Evolutionary conservation across 2,888 invertebrate genomes (phyloP), one percentile per base, ranked within the genome.

Genomic region (Diabrotica balteata): DNA sequence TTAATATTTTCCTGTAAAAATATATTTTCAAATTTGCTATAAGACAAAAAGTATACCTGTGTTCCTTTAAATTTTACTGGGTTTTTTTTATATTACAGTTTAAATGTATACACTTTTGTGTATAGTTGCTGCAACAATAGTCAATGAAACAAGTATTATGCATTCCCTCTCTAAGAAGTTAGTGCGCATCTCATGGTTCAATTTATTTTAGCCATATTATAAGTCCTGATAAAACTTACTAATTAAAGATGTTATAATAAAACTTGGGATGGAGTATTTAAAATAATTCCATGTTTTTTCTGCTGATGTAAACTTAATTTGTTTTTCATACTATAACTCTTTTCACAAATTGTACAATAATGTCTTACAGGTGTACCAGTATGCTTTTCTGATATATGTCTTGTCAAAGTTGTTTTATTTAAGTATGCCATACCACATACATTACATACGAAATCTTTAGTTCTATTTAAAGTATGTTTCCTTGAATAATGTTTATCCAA

Each of bases 401-500:
- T 49, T 10, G 68, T 70, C 55, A 72, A 63, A 43, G 70, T 72
- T 7, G 69, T 68, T 53, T 72, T 72, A 59, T 72, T 70, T 52
- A 67, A 67, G 63, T 72, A 72, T 1, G 68, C 66, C 42, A 70
- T 60, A 8, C 68, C 68, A 61, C 72, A 72, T 44, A 63, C 32
- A 32, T 53, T 58, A 63, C 72, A 72, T 50, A 69, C 67, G 52
- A 67, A 72, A 52, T 70, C 67, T 59, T 70, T 72, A 0, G 71
- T 68, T 60, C 71, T 66, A 59, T 66, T 69, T 43, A 60, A 51
- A 22, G 68, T 68, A 51, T 71, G 71, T 49, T 67, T 71, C 4
- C 71, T 66, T 8, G 59, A 57, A 42, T 63, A 71, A 66, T 80
- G 80, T 66, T 80, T 80, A 7, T 77, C 76, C 43, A 80, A 73